Evolutionary conservation across 2,888 invertebrate species (phyloP), one percentile per base, ranked within the genome.

Genomic region (Tolmerus cingulatus): DNA sequence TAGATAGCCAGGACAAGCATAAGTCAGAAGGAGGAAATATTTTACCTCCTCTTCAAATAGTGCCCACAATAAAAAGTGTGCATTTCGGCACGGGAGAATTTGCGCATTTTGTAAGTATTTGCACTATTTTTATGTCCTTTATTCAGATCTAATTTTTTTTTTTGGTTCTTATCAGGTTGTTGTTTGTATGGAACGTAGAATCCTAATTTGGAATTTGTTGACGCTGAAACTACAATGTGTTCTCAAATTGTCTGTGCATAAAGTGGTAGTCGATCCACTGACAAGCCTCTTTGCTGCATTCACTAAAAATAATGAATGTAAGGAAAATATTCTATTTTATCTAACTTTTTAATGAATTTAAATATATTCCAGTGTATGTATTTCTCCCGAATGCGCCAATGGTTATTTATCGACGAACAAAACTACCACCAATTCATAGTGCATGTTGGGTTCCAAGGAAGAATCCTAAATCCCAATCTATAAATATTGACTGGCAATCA

Each of bases 171-270:
- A 90, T 5, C 55, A 90, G 90, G 91, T 92, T 34, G 90, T 92
- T n/a, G 91, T 91, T 7, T 92, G 92, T 85, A 94, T 94, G 0
- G 90, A 93, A 5, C 90, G 93, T 19, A 93, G 94, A 88, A 90
- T 96, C 5, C 93, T 94, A 51, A 94, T 95, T 40, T 96, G 96
- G 96, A 95, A 96, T 92, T 91, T 96, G 57, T 92, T 95, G 87
- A 95, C 95, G 1, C 92, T 96, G 16, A 93, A 94, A 37, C 92
- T 96, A 89, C 92, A 93, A 51, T 95, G 96, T 94, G 93, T 93
- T 79, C 90, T 92, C 0, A 92, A 92, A 87, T 87, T 93, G 2
- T 92, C 92, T 8, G 91, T 91, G 7, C 88, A 90, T 5, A 91
- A 92, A 85, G 89, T 93, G 79, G 92, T 93, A 16, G 95, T 96